Conservation (phyloP, 2,113 vertebrate species). For the Psittacula cyanocephala region DNA sequence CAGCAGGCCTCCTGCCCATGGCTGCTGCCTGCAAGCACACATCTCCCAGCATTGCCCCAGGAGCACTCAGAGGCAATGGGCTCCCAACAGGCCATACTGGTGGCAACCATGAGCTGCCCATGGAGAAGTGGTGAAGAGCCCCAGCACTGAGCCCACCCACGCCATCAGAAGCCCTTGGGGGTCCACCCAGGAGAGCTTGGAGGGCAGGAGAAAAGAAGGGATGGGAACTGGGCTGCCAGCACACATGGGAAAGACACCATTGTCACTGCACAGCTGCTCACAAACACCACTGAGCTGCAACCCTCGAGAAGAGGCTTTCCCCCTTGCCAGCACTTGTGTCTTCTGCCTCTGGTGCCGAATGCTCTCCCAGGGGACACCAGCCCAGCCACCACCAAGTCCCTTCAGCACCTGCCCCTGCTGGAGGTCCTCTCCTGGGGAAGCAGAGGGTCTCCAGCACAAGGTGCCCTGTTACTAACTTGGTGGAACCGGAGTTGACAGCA, state of each 20-base stretch:
- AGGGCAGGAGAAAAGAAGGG: not conserved
- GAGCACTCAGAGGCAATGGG: not conserved
- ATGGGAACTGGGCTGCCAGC: not conserved
- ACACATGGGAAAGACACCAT: accelerated
- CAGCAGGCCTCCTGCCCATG: accelerated
- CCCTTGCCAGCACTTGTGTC: accelerated
- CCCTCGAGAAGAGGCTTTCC: not conserved
- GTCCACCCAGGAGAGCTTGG: not conserved
- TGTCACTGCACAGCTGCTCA: not conserved
- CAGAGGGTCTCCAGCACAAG: not conserved
- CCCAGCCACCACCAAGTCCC: no score
- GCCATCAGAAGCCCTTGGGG: not conserved
- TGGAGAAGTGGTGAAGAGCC: not conserved
- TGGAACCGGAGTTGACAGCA: not conserved
- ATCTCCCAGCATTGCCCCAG: accelerated
- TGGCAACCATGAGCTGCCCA: not conserved
- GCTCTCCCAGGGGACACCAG: accelerated
- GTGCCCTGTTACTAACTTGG: not conserved
- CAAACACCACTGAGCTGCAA: not conserved
- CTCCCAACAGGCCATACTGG: not conserved
- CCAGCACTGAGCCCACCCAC: accelerated
- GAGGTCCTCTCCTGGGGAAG: not conserved
- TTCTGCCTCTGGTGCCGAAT: not conserved
- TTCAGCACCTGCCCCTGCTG: not conserved
- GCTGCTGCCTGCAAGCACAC: not conserved